These are phyloP conservation scores for Aethes cnicana DNA, from an alignment of 2,888 invertebrate genomes.

Conservation along the genomic window DNA sequence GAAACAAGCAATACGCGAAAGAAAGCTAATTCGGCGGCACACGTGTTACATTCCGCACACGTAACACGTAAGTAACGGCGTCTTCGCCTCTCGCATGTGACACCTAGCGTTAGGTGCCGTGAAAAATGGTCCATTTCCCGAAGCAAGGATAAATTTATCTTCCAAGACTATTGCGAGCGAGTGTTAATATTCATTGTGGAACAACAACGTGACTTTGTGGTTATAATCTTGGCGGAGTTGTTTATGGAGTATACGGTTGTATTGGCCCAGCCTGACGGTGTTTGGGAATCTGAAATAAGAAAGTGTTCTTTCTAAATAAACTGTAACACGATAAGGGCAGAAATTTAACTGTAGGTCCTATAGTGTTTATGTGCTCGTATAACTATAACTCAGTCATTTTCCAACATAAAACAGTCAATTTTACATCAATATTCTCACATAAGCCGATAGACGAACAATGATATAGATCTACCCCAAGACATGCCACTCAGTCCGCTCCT, in stretches of 20 bases:
- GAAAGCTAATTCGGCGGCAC: slow-evolving; percentile 64
- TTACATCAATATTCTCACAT: too few species aligned
- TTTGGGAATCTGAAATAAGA: neutral
- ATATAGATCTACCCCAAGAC: too few species aligned
- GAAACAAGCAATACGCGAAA: slow-evolving; percentile 54
- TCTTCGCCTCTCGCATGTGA: slow-evolving; percentile 69
- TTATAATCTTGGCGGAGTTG: slow-evolving; percentile 34
- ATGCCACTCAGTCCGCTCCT: too few species aligned
- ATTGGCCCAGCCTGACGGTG: slow-evolving; percentile 19
- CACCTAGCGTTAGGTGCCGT: slow-evolving; percentile 79
- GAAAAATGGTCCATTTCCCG: slow-evolving; percentile 76
- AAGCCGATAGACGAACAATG: too few species aligned
- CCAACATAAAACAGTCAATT: too few species aligned
- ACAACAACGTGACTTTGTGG: slow-evolving; percentile 52
- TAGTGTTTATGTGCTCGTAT: too few species aligned
- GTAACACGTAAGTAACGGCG: slow-evolving; percentile 71
- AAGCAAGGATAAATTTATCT: slow-evolving; percentile 79
- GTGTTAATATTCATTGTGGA: slow-evolving; percentile 79
- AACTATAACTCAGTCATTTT: too few species aligned
- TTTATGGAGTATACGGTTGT: slow-evolving; percentile 23
- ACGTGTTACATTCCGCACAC: slow-evolving; percentile 69
- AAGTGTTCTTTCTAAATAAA: too few species aligned
- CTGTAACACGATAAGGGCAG: too few species aligned
- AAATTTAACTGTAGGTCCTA: too few species aligned
- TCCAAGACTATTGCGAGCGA: slow-evolving; percentile 67